Evolutionary conservation across 2,113 vertebrate species (phyloP).

Genomic region (Tragulus kanchil): DNA sequence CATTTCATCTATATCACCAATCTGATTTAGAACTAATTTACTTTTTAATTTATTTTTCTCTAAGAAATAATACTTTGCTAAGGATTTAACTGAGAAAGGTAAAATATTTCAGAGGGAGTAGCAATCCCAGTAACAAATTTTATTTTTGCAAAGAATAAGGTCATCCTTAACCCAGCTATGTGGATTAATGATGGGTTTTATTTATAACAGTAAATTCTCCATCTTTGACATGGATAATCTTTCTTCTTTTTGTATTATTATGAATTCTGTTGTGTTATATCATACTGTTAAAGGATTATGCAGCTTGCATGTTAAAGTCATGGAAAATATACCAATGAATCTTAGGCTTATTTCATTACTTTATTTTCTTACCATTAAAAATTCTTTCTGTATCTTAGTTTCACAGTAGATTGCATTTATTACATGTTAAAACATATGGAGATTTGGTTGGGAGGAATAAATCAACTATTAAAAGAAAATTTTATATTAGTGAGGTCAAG

Average conservation of each 20-base stretch:
- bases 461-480: conserved; percentile 25
- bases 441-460: neutral
- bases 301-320: neutral
- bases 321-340: conserved; percentile 11
- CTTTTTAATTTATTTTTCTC: conserved; percentile 8
- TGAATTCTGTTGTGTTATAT: conserved; percentile 16
- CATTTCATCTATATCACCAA: neutral
- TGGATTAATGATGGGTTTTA: conserved; percentile 48
- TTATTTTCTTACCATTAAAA: conserved; percentile 61
- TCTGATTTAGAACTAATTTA: neutral
- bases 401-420: neutral
- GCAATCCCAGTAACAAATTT: conserved; percentile 22
- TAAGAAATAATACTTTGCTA: neutral
- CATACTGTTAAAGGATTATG: conserved; percentile 53
- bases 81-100: conserved; percentile 28
- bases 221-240: conserved; percentile 46
- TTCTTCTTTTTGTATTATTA: conserved; percentile 51
- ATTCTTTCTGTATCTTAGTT: conserved; percentile 32
- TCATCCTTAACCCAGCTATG: neutral
- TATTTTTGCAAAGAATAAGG: neutral
- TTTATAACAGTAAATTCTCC: neutral
- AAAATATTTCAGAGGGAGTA: conserved; percentile 41
- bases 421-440: conserved; percentile 40
- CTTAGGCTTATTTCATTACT: neutral
- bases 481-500: conserved; percentile 1